Conservation (phyloP, 2,113 vertebrate species). For the Leptocoma aspasia region DNA sequence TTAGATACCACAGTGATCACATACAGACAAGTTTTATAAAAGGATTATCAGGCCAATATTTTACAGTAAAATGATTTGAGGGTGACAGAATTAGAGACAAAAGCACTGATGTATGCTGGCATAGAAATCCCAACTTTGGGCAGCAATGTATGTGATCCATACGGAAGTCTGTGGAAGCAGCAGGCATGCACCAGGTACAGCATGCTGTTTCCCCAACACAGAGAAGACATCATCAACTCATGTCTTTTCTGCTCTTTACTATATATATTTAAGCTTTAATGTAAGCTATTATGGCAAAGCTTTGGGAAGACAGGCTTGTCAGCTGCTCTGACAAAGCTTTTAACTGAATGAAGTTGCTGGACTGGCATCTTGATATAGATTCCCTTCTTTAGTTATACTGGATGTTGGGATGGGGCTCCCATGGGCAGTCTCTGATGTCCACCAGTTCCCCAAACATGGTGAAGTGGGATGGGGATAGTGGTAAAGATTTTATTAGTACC, state of each 20-base stretch:
- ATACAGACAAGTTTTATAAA: background rate
- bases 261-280: background rate
- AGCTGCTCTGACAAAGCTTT: background rate
- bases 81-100: background rate
- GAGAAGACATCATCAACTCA: background rate
- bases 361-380: background rate
- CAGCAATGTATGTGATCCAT: accelerated
- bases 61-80: background rate
- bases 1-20: background rate
- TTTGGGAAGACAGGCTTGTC: background rate
- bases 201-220: background rate
- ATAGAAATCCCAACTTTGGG: background rate
- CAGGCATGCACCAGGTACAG: background rate
- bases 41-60: background rate
- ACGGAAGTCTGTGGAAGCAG: background rate
- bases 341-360: background rate
- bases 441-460: background rate
- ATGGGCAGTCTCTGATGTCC: background rate
- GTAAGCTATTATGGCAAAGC: background rate
- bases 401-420: background rate
- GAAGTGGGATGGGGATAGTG: background rate
- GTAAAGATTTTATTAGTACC: background rate
- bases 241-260: background rate
- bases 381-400: background rate
- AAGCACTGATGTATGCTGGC: background rate